Evolutionary conservation across 2,113 vertebrate species (phyloP).

Genomic region (Romanogobio albipinnatus): DNA sequence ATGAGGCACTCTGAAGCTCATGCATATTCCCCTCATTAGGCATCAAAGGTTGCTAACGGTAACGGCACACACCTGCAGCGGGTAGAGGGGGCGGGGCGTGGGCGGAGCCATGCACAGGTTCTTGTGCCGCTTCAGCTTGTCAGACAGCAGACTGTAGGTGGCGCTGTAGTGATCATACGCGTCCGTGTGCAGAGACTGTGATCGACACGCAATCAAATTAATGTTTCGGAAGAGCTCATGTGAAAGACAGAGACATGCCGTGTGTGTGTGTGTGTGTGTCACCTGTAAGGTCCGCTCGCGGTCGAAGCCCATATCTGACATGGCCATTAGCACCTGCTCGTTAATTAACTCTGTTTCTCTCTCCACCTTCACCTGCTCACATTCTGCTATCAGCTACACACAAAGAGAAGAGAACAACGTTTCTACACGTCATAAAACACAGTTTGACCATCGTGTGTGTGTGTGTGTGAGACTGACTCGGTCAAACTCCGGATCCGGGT

Average conservation of each 20-base stretch:
- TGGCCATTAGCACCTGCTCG: conserved; percentile 91
- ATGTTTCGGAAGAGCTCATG: neutral
- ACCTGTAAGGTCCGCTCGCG: conserved; percentile 93
- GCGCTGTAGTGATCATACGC: conserved; percentile 99
- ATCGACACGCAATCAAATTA: neutral
- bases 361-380: conserved; percentile 92
- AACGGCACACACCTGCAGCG: conserved; percentile 81
- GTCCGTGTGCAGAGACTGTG: conserved; percentile 89
- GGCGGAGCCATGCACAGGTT: conserved; percentile 85
- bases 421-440: neutral
- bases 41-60: neutral
- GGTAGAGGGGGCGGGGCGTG: conserved; percentile 83
- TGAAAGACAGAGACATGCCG: neutral
- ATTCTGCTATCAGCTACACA: conserved; percentile 89
- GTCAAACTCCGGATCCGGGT: conserved; percentile 91
- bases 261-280: conserved; percentile 32
- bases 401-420: neutral
- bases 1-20: neutral
- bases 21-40: conserved; percentile 35
- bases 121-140: conserved; percentile 96
- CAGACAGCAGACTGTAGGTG: conserved; percentile 96
- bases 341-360: conserved; percentile 89
- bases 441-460: neutral
- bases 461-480: conserved; percentile 78
- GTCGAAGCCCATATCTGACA: conserved; percentile 96